phyloP scores from a whole-genome alignment of 2,888 invertebrate species.

The Clanis bilineata region DNA sequence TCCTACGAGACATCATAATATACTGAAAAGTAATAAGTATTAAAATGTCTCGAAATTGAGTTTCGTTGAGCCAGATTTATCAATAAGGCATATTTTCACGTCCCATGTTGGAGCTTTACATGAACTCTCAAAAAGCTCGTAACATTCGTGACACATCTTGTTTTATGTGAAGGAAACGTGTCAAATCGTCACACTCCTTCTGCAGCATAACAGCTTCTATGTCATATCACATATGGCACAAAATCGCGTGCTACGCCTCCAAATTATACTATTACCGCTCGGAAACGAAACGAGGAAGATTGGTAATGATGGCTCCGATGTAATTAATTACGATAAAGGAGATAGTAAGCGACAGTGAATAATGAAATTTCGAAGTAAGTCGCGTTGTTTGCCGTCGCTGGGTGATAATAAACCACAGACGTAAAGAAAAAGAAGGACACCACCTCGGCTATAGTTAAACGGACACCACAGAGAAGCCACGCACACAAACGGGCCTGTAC shows the following conservation, averaged over 20 bases:
- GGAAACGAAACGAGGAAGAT: slow-evolving; percentile 15
- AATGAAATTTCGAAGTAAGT: slow-evolving; percentile 18
- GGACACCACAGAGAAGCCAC: too few species aligned
- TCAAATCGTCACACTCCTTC: not conserved
- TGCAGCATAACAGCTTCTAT: not conserved
- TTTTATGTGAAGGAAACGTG: slow-evolving; percentile 16
- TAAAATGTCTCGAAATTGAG: too few species aligned
- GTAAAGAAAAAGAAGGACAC: too few species aligned
- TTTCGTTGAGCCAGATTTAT: not conserved
- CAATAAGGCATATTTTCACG: not conserved
- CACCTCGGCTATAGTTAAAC: slow-evolving; percentile 5
- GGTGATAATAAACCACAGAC: slow-evolving; percentile 15
- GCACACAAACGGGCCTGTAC: too few species aligned
- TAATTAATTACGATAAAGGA: slow-evolving; percentile 19
- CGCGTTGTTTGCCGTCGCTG: slow-evolving; percentile 14
- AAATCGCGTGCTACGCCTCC: not conserved
- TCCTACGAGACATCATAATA: not conserved
- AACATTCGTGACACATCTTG: slow-evolving; percentile 18
- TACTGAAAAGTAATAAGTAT: too few species aligned
- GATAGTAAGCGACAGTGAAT: slow-evolving; percentile 21
- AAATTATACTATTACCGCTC: not conserved
- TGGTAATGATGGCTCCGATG: slow-evolving; percentile 15
- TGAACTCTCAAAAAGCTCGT: slow-evolving; percentile 13
- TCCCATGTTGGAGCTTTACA: slow-evolving; percentile 8
- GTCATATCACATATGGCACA: not conserved